Percentiles rank a stretch among this genome's conserved stretches.
Evolutionary conservation across 2,113 vertebrate species (phyloP).

Genomic region (Oenanthe oenanthe): DNA sequence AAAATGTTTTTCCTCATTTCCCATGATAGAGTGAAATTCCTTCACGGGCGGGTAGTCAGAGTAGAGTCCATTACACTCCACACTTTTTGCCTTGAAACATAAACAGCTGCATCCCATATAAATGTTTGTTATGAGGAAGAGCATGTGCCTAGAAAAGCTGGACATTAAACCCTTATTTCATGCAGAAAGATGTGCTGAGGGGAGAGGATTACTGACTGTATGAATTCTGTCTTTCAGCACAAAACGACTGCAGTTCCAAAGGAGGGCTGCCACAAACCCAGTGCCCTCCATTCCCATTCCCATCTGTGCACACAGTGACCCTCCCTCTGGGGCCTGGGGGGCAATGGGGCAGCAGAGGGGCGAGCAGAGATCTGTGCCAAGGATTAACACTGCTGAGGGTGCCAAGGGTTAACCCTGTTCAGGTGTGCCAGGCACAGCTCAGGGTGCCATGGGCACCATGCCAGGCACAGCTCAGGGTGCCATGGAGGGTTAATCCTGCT

Average conservation of each 20-base stretch:
- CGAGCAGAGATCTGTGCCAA: background rate
- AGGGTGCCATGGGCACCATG: too few species aligned
- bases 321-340: background rate
- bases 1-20: conserved; percentile 26
- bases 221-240: conserved; percentile 72
- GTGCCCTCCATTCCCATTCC: background rate
- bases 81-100: conserved; percentile 63
- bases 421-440: too few species aligned
- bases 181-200: conserved; percentile 73
- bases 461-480: too few species aligned
- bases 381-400: too few species aligned
- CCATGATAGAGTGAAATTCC: background rate
- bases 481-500: too few species aligned
- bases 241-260: conserved; percentile 56
- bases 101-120: conserved; percentile 64
- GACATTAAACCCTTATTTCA: conserved; percentile 74
- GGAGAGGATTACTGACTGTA: conserved; percentile 71
- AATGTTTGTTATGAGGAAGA: conserved; percentile 69
- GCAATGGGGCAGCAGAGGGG: background rate
- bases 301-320: background rate
- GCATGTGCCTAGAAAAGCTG: conserved; percentile 44
- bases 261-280: background rate
- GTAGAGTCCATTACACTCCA: conserved; percentile 36
- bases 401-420: too few species aligned
- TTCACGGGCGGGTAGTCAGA: conserved; percentile 44